Base-by-base conservation (phyloP, 2,113 vertebrate species). In the Microcebus tavaratra region DNA sequence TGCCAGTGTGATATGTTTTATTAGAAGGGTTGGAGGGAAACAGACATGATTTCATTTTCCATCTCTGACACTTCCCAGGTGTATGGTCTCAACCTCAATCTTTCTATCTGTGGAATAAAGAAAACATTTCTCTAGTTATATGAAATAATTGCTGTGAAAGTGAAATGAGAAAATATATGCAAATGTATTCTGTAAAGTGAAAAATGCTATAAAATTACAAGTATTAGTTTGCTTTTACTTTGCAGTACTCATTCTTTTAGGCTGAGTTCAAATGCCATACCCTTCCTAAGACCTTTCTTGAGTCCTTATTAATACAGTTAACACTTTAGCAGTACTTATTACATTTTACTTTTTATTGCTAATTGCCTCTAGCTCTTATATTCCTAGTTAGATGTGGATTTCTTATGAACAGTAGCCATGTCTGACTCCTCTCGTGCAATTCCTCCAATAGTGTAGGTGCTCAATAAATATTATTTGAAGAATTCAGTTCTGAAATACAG, bases 391-490 rank as follows among this genome's bases (percentile, higher is more conserved):
- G 36, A 63, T 27, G 25, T 78, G 17, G 45, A 63, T 78, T 96
- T 84, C 55, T 61, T 39, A 85, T 81, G 42, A 42, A 85, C 21
- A 86, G 15, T 10, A 15, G 81, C 48, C 45, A 92, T 57, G 7
- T 90, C 45, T 93, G 48, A 90, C 27, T 82, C 3, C 6, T 48
- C 15, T 90, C 31, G 23, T 15, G 11, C 15, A 95, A 82, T 48
- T 87, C 12, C 15, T 82, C 87, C 42, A 83, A 79, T 57, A 81
- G 61, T 39, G 8, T 59, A 92, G 17, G 6, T 72, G 3, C 31
- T 82, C 31, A 88, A 70, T 45, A 92, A 92, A 72, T 86, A 65
- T 87, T 93, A 39, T 34, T 87, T 93, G 21, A 93, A 90, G 82
- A 78, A 90, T 42, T 70, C 6, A 87, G 21, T 78, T 87, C 42